Percentiles rank a stretch among this genome's conserved stretches.
Conservation (phyloP, 53 echinoderm and acorn worm genomes). For the Antedon mediterranea region DNA sequence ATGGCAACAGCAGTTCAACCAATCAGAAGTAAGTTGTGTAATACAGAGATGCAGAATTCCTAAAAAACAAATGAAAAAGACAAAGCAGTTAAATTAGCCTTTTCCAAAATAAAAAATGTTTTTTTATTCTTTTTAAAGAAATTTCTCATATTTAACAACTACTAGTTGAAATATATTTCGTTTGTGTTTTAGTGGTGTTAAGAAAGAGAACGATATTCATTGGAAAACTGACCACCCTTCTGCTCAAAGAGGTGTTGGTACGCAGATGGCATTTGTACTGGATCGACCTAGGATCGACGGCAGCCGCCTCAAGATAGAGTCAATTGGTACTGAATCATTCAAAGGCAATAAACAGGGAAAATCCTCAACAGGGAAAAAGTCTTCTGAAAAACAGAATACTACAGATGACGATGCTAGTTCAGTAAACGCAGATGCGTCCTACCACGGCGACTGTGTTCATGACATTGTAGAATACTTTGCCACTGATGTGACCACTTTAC, state of each 20-base stretch:
- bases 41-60: too few relatives aligned
- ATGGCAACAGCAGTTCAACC: not conserved
- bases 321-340: not conserved
- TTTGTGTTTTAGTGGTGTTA: not conserved
- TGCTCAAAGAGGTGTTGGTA: not conserved
- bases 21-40: not conserved
- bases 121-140: too few relatives aligned
- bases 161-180: too few relatives aligned
- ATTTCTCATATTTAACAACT: too few relatives aligned
- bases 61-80: too few relatives aligned
- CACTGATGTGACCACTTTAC: slow-evolving; percentile 15
- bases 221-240: not conserved
- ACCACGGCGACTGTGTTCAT: not conserved
- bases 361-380: not conserved
- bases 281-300: not conserved
- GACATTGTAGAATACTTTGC: slow-evolving; percentile 14
- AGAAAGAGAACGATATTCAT: not conserved
- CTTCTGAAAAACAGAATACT: not conserved
- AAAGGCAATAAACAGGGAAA: not conserved
- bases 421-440: not conserved
- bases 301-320: not conserved
- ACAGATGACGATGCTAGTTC: not conserved
- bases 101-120: too few relatives aligned
- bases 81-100: too few relatives aligned
- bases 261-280: not conserved